Percentiles rank a stretch among this genome's conserved stretches.
Evolutionary conservation across 2,888 invertebrate species (phyloP).

Genomic region (Poecilus cupreus): DNA sequence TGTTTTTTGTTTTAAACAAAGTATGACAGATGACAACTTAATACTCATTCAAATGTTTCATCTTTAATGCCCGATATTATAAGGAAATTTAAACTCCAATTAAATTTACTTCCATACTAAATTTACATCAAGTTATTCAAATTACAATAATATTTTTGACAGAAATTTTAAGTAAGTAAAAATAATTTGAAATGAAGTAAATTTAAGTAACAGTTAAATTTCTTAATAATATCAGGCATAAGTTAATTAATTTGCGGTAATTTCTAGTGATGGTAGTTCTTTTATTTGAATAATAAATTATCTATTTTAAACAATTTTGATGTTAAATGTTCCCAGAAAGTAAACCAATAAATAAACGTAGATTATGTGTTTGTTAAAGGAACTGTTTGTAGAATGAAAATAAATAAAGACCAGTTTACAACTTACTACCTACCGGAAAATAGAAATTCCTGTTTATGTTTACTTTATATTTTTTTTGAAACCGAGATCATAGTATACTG

Average conservation of each 20-base stretch:
- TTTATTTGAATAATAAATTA: slow-evolving; percentile 21
- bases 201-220: too few species aligned
- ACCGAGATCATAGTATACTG: too few species aligned
- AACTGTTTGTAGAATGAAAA: neutral
- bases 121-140: neutral
- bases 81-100: too few species aligned
- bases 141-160: too few species aligned
- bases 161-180: too few species aligned
- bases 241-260: too few species aligned
- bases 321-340: neutral
- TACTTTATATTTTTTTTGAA: neutral
- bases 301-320: slow-evolving; percentile 22
- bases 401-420: slow-evolving; percentile 36
- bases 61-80: too few species aligned
- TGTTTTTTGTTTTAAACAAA: slow-evolving; percentile 19
- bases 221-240: too few species aligned
- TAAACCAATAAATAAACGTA: slow-evolving; percentile 23
- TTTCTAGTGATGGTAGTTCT: neutral
- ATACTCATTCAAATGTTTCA: neutral
- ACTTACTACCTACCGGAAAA: slow-evolving; percentile 20
- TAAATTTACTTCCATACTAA: too few species aligned
- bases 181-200: too few species aligned
- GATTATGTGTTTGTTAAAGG: neutral
- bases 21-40: neutral
- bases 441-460: slow-evolving; percentile 24